Evolutionary conservation across 2,797 vertebrate species (phyloP).

Genomic region (Rhinogobio ventralis): DNA sequence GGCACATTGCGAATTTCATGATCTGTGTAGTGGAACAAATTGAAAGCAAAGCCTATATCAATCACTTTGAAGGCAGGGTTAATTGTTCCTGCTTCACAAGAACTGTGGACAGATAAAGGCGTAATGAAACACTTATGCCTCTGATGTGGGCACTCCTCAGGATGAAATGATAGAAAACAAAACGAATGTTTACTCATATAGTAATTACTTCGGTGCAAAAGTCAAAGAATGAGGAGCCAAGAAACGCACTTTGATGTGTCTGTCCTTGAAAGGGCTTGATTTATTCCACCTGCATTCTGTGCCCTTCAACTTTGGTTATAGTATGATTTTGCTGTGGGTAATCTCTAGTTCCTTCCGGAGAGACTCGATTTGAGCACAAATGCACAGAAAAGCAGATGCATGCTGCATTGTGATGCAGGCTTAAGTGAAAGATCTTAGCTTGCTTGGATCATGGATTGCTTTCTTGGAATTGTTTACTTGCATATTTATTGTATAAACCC

Average conservation of each 20-base stretch:
- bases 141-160: conserved; percentile 82
- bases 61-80: conserved; percentile 96
- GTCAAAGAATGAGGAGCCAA: conserved; percentile 38
- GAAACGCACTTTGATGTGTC: conserved; percentile 27
- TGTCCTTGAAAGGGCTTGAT: conserved; percentile 28
- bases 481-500: conserved; percentile 74
- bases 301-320: conserved; percentile 20
- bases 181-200: conserved; percentile 75
- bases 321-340: conserved; percentile 28
- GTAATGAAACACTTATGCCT: conserved; percentile 92
- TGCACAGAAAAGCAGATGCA: conserved; percentile 15
- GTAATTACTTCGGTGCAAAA: conserved; percentile 55
- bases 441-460: conserved; percentile 28
- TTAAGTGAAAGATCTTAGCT: conserved; percentile 19
- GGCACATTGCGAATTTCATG: conserved; percentile 93
- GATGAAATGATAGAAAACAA: conserved; percentile 82
- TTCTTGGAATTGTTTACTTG: conserved; percentile 65
- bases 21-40: conserved; percentile 99
- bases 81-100: conserved; percentile 92
- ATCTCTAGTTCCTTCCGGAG: conserved; percentile 26
- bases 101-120: conserved; percentile 90
- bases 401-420: conserved; percentile 32
- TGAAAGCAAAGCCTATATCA: conserved; percentile 98
- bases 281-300: conserved; percentile 28
- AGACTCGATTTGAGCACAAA: background rate